Conservation (phyloP, 2,113 vertebrate species). For the Cryptomyrus ogoouensis region DNA sequence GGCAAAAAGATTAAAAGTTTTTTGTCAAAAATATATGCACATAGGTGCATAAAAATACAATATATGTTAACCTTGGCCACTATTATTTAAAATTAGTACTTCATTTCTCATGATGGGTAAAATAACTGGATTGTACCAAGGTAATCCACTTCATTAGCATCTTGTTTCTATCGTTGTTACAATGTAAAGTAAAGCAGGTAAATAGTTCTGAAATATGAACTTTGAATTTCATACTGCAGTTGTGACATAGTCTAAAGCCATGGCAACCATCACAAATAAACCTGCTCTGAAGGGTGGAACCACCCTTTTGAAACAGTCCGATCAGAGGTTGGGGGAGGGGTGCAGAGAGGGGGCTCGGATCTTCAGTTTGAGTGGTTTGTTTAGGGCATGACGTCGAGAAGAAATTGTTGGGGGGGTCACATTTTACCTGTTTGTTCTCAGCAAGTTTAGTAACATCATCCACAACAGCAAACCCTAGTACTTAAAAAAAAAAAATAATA, state of each 20-base stretch:
- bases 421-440: neutral
- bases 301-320: neutral
- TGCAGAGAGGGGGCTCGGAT: neutral
- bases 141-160: neutral
- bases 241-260: neutral
- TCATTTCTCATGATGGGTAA: neutral
- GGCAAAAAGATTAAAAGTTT: neutral
- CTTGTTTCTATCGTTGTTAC: neutral
- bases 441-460: neutral
- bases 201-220: neutral
- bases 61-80: neutral
- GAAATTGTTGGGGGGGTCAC: neutral
- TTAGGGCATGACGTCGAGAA: neutral
- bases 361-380: neutral
- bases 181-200: neutral
- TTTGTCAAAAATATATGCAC: neutral
- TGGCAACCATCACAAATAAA: neutral
- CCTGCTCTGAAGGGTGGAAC: neutral
- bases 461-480: neutral
- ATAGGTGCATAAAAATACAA: neutral
- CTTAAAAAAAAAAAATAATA: neutral
- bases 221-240: neutral
- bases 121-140: neutral
- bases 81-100: neutral
- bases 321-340: neutral